Conservation (phyloP, 1,140 invertebrate genomes). For the Megathymus violae region DNA sequence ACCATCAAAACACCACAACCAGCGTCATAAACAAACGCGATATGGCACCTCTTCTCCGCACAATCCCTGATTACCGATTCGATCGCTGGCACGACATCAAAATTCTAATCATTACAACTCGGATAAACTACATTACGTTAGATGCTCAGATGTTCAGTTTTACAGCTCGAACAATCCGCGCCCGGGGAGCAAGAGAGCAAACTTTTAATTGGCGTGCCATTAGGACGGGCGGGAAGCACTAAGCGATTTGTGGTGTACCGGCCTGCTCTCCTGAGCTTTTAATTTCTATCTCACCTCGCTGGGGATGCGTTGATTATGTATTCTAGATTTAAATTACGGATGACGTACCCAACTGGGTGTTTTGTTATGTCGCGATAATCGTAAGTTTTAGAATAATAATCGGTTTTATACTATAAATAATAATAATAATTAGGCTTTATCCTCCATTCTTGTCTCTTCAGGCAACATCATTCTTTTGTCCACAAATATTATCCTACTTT, state of each 20-base stretch:
- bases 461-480: too few species aligned
- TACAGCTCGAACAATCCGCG: constrained; percentile 66
- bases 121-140: constrained; percentile 75
- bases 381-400: too few species aligned
- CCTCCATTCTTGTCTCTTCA: too few species aligned
- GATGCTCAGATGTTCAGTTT: constrained; percentile 75
- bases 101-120: constrained; percentile 72
- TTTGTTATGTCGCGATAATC: constrained; percentile 15
- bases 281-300: constrained; percentile 77
- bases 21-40: constrained; percentile 20
- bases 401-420: too few species aligned
- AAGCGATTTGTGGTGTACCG: constrained; percentile 83
- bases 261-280: constrained; percentile 80
- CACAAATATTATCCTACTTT: too few species aligned
- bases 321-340: constrained; percentile 46
- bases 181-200: constrained; percentile 64
- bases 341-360: constrained; percentile 23
- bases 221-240: constrained; percentile 78
- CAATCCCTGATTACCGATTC: constrained; percentile 48
- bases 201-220: constrained; percentile 83
- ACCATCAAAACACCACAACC: constrained; percentile 9
- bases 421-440: too few species aligned
- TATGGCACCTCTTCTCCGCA: constrained; percentile 27
- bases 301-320: constrained; percentile 60
- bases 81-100: constrained; percentile 65